Base-by-base conservation (phyloP, 2,888 invertebrate species). In the Hymenopus coronatus region DNA sequence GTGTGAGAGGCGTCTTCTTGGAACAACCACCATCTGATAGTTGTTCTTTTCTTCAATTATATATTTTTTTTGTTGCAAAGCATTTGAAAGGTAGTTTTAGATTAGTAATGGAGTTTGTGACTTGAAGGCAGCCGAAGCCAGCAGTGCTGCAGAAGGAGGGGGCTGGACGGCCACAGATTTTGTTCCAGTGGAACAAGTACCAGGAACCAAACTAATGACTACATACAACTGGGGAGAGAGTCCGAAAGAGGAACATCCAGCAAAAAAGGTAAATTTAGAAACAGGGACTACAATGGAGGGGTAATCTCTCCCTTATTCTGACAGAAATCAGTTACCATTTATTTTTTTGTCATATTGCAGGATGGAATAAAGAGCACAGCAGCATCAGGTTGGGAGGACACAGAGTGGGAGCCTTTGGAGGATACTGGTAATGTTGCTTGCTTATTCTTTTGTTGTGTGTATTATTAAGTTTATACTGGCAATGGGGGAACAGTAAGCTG, bases 321-420 rank as follows among this genome's bases (percentile, higher is more conserved):
- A 70, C 54, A 8, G 54, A 15, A 70, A 70, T 70, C 3, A 20
- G 2, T 70, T 70, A 14, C 40, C 40, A 54, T 54, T 54, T 70
- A 40, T n/a, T 70, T 70, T 70, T 70, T 3, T 70, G 20, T 70
- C 20, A 0, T 12, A 40, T 83, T 82, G 0, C 85, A 86, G 83
- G 94, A 95, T 89, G 94, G 84, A 40, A 82, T 46, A 15, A 90
- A 89, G 28, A 88, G 88, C 46, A 88, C 86, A 70, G 3, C 54
- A 70, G 54, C 54, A 28, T 88, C 94, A 88, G 95, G 95, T 88
- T 97, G 97, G 97, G 97, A 97, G 90, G 97, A 97, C 92, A 95
- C 95, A 3, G 97, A 97, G 93, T 97, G 97, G 93, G 97, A 97
- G 92, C 96, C 97, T 3, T 94, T 97, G 30, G 97, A 97, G 92